Evolutionary conservation across 2,888 invertebrate genomes (phyloP).

Genomic region (Stenotaenia linearis): DNA sequence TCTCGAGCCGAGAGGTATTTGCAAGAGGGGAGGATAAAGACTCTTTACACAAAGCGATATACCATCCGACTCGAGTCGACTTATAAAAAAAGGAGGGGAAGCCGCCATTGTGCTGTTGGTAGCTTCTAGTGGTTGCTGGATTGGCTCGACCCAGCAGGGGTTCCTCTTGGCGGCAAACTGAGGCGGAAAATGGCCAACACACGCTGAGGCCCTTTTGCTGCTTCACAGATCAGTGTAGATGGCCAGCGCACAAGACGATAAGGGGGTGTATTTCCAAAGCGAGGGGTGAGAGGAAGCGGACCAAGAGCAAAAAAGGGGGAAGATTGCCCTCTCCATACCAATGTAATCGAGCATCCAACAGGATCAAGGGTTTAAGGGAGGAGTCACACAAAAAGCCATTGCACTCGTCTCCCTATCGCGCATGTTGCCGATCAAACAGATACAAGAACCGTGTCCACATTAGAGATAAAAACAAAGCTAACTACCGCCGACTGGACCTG

Average conservation of each 20-base stretch:
- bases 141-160: slow-evolving; percentile 7
- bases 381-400: slow-evolving; percentile 22
- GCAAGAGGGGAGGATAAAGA: background rate
- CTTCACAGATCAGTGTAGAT: slow-evolving; percentile 26
- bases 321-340: slow-evolving; percentile 21
- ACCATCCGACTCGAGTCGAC: background rate
- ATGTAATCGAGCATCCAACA: slow-evolving; percentile 26
- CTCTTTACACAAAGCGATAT: background rate
- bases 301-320: slow-evolving; percentile 17
- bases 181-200: slow-evolving; percentile 24
- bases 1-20: background rate
- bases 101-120: slow-evolving; percentile 4
- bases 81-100: slow-evolving; percentile 24
- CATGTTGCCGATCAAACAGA: background rate
- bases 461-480: slow-evolving; percentile 8
- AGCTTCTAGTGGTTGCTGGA: slow-evolving; percentile 12
- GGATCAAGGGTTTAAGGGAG: slow-evolving; percentile 24
- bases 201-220: slow-evolving; percentile 20
- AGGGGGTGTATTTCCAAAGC: background rate
- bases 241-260: slow-evolving; percentile 23
- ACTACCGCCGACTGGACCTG: background rate
- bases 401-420: background rate
- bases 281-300: background rate
- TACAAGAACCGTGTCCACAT: slow-evolving; percentile 5
- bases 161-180: slow-evolving; percentile 14